Conservation (phyloP, 2,113 vertebrate species). For the Myrmecophaga tridactyla region DNA sequence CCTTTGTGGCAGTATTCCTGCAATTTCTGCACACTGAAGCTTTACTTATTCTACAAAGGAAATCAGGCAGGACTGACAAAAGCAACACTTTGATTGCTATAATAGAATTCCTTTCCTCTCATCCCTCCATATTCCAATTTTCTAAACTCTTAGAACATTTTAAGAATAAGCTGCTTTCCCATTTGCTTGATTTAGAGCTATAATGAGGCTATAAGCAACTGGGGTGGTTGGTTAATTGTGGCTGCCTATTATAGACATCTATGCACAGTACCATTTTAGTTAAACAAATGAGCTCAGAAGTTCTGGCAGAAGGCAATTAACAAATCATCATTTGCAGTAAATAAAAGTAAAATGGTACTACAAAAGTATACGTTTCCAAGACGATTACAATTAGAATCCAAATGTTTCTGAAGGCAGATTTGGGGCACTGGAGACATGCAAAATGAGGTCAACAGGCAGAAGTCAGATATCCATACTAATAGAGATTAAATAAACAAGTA, state of each 20-base stretch:
- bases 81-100: constrained; percentile 34
- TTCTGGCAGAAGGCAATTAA: constrained; percentile 59
- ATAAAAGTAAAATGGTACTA: constrained; percentile 58
- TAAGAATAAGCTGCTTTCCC: constrained; percentile 47
- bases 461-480: neutral
- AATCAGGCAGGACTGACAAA: constrained; percentile 50
- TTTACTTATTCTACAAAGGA: constrained; percentile 39
- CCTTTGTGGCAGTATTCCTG: neutral
- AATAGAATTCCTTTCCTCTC: constrained; percentile 50
- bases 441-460: neutral
- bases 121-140: constrained; percentile 30
- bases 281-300: constrained; percentile 69
- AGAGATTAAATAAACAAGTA: neutral
- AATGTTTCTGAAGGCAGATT: constrained; percentile 33
- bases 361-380: constrained; percentile 60
- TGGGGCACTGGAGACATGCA: neutral
- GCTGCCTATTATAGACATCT: neutral
- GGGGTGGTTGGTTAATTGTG: constrained; percentile 7
- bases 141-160: constrained; percentile 57
- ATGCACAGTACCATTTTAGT: neutral
- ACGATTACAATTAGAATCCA: constrained; percentile 58
- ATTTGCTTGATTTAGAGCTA: constrained; percentile 53
- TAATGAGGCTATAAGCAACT: constrained; percentile 53
- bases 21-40: neutral
- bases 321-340: constrained; percentile 67